Evolutionary conservation across 2,797 vertebrate species (phyloP), one percentile per base, ranked within the genome.

Genomic region (Eupleurogrammus muticus): DNA sequence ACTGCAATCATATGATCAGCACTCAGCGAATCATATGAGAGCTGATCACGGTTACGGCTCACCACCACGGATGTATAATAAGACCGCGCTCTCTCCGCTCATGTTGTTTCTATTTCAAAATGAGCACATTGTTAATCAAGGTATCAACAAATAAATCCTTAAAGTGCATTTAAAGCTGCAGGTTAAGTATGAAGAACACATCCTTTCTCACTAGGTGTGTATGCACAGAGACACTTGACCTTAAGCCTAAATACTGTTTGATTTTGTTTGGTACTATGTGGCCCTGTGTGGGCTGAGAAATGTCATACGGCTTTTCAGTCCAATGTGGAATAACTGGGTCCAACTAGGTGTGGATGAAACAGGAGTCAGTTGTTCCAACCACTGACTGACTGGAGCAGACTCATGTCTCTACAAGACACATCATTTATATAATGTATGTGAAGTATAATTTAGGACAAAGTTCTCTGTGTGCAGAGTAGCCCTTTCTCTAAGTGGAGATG

Each of bases 321-420:
- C 56, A 12, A 1, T 56, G 52, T 67, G 51, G 54, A 79, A 83
- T 74, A 74, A 76, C 2, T 4, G 13, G 49, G 24, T 10, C 47
- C 23, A 19, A 38, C 5, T 2, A 70, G 55, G 77, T 28, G 57
- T 82, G 68, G 75, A 74, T 63, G 65, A 77, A 65, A 56, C 35
- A 66, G 2, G 62, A 85, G 72, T 84, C 38, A 72, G 35, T 64
- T 81, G 77, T 85, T 85, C 80, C 86, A 49, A 59, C n/a, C 16
- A 55, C 24, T 20, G 44, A 10, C 10, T 84, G 57, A 77, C 62
- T 49, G 53, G 24, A 66, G 48, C 11, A 35, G 34, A 76, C 54
- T 81, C 73, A 67, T 75, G 80, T 74, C 71, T 78, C 70, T 71
- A 83, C 85, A 83, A 55, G 66, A 79, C 24, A 34, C 63, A 55